phyloP scores from a whole-genome alignment of 2,797 vertebrate species.

The Paedocypris micromegethes region DNA sequence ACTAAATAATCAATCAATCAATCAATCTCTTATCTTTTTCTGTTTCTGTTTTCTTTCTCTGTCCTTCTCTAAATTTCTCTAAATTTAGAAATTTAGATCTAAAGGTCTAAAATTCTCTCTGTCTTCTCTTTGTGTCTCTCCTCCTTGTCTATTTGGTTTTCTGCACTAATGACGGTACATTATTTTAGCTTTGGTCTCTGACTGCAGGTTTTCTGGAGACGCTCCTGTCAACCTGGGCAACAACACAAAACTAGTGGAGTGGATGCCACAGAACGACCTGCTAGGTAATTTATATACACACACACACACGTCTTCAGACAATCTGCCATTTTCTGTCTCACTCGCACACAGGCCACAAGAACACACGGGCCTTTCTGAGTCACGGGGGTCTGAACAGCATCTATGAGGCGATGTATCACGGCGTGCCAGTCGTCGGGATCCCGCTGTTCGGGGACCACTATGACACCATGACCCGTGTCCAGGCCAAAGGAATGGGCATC shows the following conservation, averaged over 20 bases:
- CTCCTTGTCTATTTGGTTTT: too few relatives aligned
- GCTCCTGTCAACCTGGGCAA: constrained; percentile 90
- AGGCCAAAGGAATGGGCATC: constrained; percentile 97
- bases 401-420: constrained; percentile 98
- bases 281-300: constrained; percentile 70
- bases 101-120: too few relatives aligned
- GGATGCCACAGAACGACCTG: constrained; percentile 97
- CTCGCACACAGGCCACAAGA: constrained; percentile 76
- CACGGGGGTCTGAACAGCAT: constrained; percentile 97
- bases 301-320: constrained; percentile 42
- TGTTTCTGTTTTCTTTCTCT: too few relatives aligned
- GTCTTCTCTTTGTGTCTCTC: too few relatives aligned
- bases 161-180: not conserved
- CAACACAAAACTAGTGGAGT: constrained; percentile 96
- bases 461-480: constrained; percentile 94
- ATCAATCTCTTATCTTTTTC: too few relatives aligned
- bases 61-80: too few relatives aligned
- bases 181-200: constrained; percentile 5
- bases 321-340: too few relatives aligned
- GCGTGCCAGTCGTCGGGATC: constrained; percentile 92
- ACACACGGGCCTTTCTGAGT: constrained; percentile 89
- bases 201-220: constrained; percentile 85
- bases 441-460: constrained; percentile 98
- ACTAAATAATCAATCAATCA: too few relatives aligned
- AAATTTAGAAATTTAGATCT: too few relatives aligned